Base-by-base conservation (phyloP, 1,140 invertebrate genomes). In the Nasonia giraulti region DNA sequence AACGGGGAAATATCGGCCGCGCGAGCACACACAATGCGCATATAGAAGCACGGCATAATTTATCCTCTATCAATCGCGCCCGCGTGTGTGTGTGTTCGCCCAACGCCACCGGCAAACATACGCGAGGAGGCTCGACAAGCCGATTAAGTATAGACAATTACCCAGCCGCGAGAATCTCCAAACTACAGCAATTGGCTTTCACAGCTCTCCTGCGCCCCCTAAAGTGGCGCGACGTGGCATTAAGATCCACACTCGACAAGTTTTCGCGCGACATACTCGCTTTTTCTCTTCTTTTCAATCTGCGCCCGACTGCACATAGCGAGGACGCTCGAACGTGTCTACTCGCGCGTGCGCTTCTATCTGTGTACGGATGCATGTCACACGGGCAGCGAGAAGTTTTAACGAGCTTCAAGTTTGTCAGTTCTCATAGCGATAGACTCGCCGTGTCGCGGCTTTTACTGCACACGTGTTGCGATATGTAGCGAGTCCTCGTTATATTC, bases 331-430 rank as follows among this genome's bases (percentile, higher is more conserved):
- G 33, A 2, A 40, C 23, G 69, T 33, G 66, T 7, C 6, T 23
- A 37, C 62, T 14, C 71, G 27, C 23, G n/a, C n/a, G 2, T 8
- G 40, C 27, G 17, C 10, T 31, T 37, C 31, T 68, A 40, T 33
- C 17, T 37, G 20, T 73, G 27, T 73, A 73, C 33, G 37, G 37
- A 40, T 80, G 44, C 40, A 31, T 47, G 33, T 50, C 33, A 23
- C 23, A 75, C 31, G n/a, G 62, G 20, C 20, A 12, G 11, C n/a
- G 62, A 50, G 79, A 90, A 89, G 88, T 90, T 89, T 89, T 89
- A 90, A 90, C 88, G 88, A 89, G 88, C 84, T 73, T 83, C 82
- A 86, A 88, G 80, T 88, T 87, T 74, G 80, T 85, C 85, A 80
- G 78, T 83, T 78, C 27, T 84, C 47, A 78, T 5, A 23, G 10